Evolutionary conservation across 2,113 vertebrate species (phyloP), one percentile per base, ranked within the genome.

Genomic region (Lampris megalopsis): DNA sequence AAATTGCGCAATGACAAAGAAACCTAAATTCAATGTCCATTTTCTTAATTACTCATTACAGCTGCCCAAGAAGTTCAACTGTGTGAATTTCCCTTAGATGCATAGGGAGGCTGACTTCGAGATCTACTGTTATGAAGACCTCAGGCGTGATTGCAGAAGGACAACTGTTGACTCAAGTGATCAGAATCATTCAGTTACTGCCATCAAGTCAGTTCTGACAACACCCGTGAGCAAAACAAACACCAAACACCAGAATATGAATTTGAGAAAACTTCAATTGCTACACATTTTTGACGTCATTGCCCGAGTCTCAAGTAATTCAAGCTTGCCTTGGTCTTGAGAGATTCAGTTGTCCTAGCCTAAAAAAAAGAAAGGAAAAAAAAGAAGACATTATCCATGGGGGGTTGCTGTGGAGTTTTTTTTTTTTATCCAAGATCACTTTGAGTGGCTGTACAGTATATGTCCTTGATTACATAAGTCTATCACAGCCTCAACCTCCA

Each of bases 391-490:
- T 41, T 61, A 62, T 67, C 63, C 64, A 68, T 7, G 37, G 47
- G 45, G 24, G 73, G 86, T 88, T 89, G 80, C 80, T 62, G 82
- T 88, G 83, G 79, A 78, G 78, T 91, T 45, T 59, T 24, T 24
- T 24, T 24, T 24, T 24, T 61, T 52, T 73, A 54, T 13, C 71
- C 1, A 35, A 87, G 82, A 82, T 89, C 75, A 61, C 68, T 60
- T 71, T 47, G 72, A 87, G 78, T 80, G 75, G 63, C 81, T 86
- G 76, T 90, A 90, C 83, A 84, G 90, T 90, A 86, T 79, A 89
- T 79, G 88, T 92, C 90, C 92, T 90, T 91, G 88, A 83, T 89
- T 90, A 88, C 74, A 61, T 92, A 89, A 93, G 90, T 71, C 75
- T 77, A 86, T 84, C 77, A 83, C 82, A 84, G 71, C 73, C 81